Evolutionary conservation across 2,113 vertebrate genomes (phyloP), one percentile per base, ranked within the genome.

Genomic region (Arenaria interpres): DNA sequence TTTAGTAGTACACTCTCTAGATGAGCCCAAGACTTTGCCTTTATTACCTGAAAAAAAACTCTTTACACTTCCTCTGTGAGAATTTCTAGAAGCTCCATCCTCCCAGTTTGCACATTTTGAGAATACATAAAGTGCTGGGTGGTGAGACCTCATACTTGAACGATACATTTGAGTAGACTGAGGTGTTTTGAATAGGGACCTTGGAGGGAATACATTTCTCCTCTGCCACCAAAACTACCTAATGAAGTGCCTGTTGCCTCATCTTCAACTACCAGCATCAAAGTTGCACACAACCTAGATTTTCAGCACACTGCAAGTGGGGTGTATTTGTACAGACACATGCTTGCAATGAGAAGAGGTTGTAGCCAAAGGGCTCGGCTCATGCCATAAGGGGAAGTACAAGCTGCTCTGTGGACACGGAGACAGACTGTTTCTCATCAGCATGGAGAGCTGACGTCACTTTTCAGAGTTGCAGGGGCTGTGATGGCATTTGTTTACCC

Each of bases 351-450:
- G 75, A 76, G 64, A 43, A 7, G 20, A 56, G 68, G 75, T 4
- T 48, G 48, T 3, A 75, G 64, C 77, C 32, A 4, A 45, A 5
- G 24, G 56, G n/a, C 46, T 81, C 35, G 27, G 63, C 35, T 10
- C 0, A 3, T 10, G 28, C 48, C 2, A 1, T 4, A 54, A 20
- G 0, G 8, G 63, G 39, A 50, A 84, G 56, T 3, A 27, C 56
- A 51, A 37, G 48, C 71, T 57, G 48, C 76, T n/a, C 30, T 18
- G 53, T 27, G 75, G 64, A 30, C 27, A 18, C 0, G 0, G n/a
- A 45, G 63, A 21, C 28, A 12, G 81, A 21, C 20, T 35, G 30
- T 66, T 89, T 80, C 85, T 86, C 6, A 1, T 25, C 63, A 71
- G 16, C 68, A 30, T 12, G 28, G 56, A 71, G 8, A 59, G 30